Evolutionary conservation across 2,888 invertebrate species (phyloP).

Genomic region (Pemphredon lugubris): DNA sequence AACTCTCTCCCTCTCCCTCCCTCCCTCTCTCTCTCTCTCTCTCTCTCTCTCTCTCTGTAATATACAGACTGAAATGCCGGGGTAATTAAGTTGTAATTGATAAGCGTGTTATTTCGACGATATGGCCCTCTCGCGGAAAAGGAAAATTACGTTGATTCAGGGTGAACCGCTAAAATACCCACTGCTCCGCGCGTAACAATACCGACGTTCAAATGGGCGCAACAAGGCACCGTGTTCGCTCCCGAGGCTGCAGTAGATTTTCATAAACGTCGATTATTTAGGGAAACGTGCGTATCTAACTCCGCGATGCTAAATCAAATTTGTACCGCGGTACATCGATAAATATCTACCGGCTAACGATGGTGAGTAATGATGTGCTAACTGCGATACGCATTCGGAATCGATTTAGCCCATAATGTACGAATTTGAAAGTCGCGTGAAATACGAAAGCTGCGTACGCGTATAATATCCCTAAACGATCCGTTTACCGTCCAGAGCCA

Average conservation of each 20-base stretch:
- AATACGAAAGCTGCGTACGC: too few species aligned
- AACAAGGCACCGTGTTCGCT: neutral
- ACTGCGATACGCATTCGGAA: too few species aligned
- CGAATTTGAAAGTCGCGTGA: too few species aligned
- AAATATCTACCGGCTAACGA: too few species aligned
- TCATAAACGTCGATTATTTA: too few species aligned
- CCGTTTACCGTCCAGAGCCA: neutral
- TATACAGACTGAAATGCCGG: constrained; percentile 36
- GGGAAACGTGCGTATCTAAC: too few species aligned
- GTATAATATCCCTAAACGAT: too few species aligned
- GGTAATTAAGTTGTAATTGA: constrained; percentile 67
- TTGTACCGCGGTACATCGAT: too few species aligned
- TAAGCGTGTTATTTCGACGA: constrained; percentile 62
- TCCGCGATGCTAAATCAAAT: too few species aligned
- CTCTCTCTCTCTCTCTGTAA: constrained; percentile 32
- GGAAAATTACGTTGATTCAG: constrained; percentile 45
- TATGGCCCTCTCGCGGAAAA: constrained; percentile 43
- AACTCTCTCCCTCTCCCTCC: neutral
- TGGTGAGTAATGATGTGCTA: too few species aligned
- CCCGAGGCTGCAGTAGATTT: too few species aligned
- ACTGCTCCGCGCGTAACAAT: neutral
- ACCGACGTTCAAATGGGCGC: neutral
- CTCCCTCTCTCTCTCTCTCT: constrained; percentile 4
- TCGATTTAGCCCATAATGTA: too few species aligned
- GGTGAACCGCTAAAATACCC: constrained; percentile 7